Evolutionary conservation across 2,888 invertebrate species (phyloP).

Genomic region (Drosophila kuntzei): DNA sequence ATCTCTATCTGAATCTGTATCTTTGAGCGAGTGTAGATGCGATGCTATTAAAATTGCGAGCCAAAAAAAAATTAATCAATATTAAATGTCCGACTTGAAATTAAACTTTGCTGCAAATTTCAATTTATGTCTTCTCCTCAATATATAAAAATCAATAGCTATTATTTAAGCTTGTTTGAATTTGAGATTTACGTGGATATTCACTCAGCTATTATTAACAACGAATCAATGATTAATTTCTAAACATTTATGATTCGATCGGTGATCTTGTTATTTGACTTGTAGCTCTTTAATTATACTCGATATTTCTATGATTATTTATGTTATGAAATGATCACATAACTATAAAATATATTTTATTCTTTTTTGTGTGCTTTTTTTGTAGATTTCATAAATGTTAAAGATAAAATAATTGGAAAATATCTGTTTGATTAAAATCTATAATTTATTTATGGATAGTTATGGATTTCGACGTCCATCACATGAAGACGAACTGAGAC

Average conservation of each 20-base stretch:
- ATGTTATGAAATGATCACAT: neutral
- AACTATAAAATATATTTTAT: neutral
- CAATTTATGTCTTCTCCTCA: conserved; percentile 40
- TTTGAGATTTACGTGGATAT: conserved; percentile 10
- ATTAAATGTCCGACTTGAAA: conserved; percentile 67
- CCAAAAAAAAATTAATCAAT: conserved; percentile 69
- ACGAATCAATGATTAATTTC: conserved; percentile 7
- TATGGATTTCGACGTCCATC: too few relatives aligned
- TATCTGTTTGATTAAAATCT: too few relatives aligned
- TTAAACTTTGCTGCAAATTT: conserved; percentile 58
- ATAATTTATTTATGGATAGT: too few relatives aligned
- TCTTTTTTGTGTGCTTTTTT: too few relatives aligned
- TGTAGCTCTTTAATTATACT: conserved; percentile 7
- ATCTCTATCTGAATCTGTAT: conserved; percentile 42
- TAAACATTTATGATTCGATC: conserved; percentile 9
- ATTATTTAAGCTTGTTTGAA: conserved; percentile 32
- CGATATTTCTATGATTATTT: neutral
- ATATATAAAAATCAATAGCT: conserved; percentile 26
- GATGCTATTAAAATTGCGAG: conserved; percentile 61
- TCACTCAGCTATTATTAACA: conserved; percentile 2
- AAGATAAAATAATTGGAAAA: too few relatives aligned
- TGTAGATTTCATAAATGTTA: too few relatives aligned
- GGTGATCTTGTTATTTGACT: neutral
- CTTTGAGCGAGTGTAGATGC: conserved; percentile 42
- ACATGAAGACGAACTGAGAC: too few relatives aligned